Evolutionary conservation across 2,113 vertebrate genomes (phyloP).

Genomic region (Mastomys natalensis): DNA sequence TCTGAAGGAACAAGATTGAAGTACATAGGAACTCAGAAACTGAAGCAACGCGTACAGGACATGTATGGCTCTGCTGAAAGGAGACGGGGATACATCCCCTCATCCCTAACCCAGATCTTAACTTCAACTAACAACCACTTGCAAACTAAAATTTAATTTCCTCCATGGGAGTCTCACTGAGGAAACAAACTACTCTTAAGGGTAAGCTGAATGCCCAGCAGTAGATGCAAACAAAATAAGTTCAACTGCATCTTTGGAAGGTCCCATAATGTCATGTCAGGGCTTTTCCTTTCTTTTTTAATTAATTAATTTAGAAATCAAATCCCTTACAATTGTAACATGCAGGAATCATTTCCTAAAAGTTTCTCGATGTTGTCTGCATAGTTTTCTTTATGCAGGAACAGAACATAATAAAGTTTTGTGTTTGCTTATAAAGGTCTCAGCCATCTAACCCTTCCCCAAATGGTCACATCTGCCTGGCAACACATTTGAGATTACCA

Average conservation of each 20-base stretch:
- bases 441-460: background rate
- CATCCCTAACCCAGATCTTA: background rate
- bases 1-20: background rate
- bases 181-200: background rate
- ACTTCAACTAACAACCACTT: background rate
- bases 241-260: background rate
- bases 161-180: background rate
- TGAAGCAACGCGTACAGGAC: background rate
- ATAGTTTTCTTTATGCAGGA: background rate
- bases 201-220: background rate
- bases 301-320: background rate
- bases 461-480: background rate
- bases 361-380: background rate
- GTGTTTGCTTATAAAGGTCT: background rate
- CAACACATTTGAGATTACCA: background rate
- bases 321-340: background rate
- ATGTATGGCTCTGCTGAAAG: background rate
- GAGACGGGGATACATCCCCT: background rate
- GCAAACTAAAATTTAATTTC: background rate
- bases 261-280: background rate
- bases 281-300: background rate
- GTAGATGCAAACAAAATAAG: background rate
- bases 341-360: background rate
- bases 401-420: background rate
- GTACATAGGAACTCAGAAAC: background rate